phyloP scores from a whole-genome alignment of 2,888 invertebrate species.

The Athalia rosae region DNA sequence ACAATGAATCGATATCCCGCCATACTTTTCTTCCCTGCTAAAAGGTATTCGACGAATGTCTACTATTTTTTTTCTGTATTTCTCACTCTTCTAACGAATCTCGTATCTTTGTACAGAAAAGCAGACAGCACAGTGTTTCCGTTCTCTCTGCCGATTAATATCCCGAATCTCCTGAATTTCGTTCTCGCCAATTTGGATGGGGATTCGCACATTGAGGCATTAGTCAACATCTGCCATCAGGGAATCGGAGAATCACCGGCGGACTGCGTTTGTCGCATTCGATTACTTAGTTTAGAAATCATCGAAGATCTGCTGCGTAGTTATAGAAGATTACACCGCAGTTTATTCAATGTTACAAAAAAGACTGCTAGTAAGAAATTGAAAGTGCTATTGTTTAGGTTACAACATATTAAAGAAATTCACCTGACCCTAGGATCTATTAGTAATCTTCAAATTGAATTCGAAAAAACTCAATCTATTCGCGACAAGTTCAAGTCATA shows the following conservation, averaged over 20 bases:
- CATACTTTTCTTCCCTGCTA: slow-evolving; percentile 86
- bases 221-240: slow-evolving; percentile 66
- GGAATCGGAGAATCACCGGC: slow-evolving; percentile 64
- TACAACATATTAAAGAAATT: slow-evolving; percentile 66
- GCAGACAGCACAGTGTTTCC: slow-evolving; percentile 85
- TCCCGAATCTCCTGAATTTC: slow-evolving; percentile 82
- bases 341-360: slow-evolving; percentile 49
- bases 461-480: slow-evolving; percentile 54
- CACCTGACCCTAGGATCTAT: slow-evolving; percentile 65
- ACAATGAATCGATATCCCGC: slow-evolving; percentile 87
- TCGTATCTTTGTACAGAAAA: slow-evolving; percentile 75
- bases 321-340: slow-evolving; percentile 62
- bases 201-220: slow-evolving; percentile 67
- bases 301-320: slow-evolving; percentile 63
- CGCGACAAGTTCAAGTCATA: slow-evolving; percentile 54
- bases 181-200: slow-evolving; percentile 81
- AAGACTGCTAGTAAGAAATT: slow-evolving; percentile 53
- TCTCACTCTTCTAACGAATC: slow-evolving; percentile 7
- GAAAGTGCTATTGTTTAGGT: slow-evolving; percentile 63
- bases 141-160: slow-evolving; percentile 77
- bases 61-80: slow-evolving; percentile 36
- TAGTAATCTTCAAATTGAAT: slow-evolving; percentile 59
- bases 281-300: slow-evolving; percentile 67
- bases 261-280: slow-evolving; percentile 65
- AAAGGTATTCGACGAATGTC: slow-evolving; percentile 74